phyloP scores from a whole-genome alignment of 2,888 invertebrate species.

The Drosophila ezoana region DNA sequence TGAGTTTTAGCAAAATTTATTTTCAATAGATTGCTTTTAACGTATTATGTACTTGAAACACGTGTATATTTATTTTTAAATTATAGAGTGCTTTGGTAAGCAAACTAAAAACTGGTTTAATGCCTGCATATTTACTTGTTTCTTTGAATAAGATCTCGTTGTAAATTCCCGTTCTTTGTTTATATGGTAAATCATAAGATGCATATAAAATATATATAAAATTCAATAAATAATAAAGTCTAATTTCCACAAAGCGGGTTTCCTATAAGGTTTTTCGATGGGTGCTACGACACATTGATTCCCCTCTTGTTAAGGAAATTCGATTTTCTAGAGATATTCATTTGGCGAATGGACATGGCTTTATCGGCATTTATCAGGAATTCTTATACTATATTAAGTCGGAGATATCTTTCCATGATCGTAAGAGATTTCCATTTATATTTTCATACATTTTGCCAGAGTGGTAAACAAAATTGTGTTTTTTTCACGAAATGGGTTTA shows the following conservation, averaged over 20 bases:
- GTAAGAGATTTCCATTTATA: no score
- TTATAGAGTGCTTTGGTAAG: slow-evolving; percentile 41
- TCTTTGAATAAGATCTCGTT: slow-evolving; percentile 71
- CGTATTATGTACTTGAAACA: slow-evolving; percentile 36
- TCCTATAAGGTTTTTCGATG: no score
- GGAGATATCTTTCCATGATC: no score
- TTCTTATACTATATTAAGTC: no score
- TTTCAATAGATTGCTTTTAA: slow-evolving; percentile 28
- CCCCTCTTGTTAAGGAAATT: no score
- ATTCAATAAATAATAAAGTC: slow-evolving; percentile 32
- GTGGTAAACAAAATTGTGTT: no score
- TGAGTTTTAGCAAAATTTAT: slow-evolving; percentile 41
- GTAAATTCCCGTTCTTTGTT: slow-evolving; percentile 69
- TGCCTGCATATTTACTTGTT: slow-evolving; percentile 51
- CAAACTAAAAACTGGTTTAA: slow-evolving; percentile 27
- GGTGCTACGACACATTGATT: no score
- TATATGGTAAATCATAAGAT: slow-evolving; percentile 57
- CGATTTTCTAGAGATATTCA: no score
- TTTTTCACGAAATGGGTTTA: slow-evolving; percentile 11
- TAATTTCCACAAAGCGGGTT: no score
- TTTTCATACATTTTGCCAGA: no score
- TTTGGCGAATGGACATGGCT: no score
- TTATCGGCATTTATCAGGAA: no score
- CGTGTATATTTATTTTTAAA: slow-evolving; percentile 56
- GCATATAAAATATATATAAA: slow-evolving; percentile 20